These are phyloP conservation scores for Leistus spinibarbis DNA, from an alignment of 2,888 invertebrate genomes.

Conservation along the genomic window DNA sequence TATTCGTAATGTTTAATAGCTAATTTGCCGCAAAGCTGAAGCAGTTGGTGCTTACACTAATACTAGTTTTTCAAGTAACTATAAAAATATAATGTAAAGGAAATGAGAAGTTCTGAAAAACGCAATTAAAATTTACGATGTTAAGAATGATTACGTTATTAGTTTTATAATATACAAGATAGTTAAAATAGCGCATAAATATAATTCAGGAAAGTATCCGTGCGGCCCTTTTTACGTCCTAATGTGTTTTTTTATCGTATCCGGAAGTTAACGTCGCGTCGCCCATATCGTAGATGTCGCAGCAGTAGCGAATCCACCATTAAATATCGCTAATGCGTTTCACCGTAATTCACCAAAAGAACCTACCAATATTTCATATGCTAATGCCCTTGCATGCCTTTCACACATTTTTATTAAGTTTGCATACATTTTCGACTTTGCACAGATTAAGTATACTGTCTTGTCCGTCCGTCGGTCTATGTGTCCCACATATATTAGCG, in stretches of 20 bases:
- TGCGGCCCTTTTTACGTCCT: neutral
- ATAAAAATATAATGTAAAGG: too few species aligned
- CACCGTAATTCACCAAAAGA: conserved; percentile 20
- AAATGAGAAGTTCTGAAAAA: neutral
- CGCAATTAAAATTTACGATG: neutral
- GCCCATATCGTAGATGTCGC: conserved; percentile 25
- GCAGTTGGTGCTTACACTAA: too few species aligned
- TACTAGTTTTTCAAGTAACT: too few species aligned
- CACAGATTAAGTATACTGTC: neutral
- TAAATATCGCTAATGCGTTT: conserved; percentile 35
- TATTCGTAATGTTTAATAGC: too few species aligned
- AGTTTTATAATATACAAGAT: neutral
- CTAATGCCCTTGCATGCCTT: conserved; percentile 23
- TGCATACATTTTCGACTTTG: conserved; percentile 17
- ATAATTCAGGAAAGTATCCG: conserved; percentile 12
- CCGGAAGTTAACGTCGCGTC: conserved; percentile 12
- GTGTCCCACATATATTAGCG: too few species aligned
- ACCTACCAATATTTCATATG: conserved; percentile 26
- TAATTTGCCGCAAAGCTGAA: too few species aligned
- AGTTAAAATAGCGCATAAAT: conserved; percentile 26
- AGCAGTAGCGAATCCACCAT: conserved; percentile 24
- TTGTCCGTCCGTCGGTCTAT: neutral
- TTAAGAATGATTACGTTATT: neutral
- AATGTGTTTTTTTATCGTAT: conserved; percentile 38
- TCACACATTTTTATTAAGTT: conserved; percentile 27